A percentile compares a stretch with the other conserved stretches of the same genome.
These are phyloP conservation scores for Dicaeum eximium DNA, from an alignment of 2,113 vertebrate species.

Conservation along the genomic window DNA sequence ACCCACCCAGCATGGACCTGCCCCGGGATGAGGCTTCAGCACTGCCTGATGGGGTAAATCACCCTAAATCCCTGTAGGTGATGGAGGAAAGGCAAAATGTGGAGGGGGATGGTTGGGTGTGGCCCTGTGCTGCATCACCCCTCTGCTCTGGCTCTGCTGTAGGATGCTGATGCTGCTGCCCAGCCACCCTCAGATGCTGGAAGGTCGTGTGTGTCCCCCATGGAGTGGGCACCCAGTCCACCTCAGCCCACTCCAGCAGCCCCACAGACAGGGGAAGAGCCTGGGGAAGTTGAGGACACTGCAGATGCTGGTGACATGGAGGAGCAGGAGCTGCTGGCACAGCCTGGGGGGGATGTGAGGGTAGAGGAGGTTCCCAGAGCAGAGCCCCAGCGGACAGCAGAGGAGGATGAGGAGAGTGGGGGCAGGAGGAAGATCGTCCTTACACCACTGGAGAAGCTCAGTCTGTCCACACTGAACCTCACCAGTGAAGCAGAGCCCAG, in stretches of 20 bases:
- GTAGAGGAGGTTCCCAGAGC: background rate
- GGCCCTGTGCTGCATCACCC: background rate
- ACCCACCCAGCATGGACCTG: background rate
- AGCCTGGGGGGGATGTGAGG: background rate
- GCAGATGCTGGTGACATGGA: background rate
- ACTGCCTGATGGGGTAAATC: background rate
- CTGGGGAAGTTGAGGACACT: background rate
- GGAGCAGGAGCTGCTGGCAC: background rate
- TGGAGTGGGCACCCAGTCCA: background rate
- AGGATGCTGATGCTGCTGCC: background rate
- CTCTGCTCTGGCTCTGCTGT: background rate
- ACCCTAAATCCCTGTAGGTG: background rate
- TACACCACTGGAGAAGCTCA: constrained; percentile 73
- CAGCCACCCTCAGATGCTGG: accelerated
- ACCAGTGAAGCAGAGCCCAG: constrained; percentile 62
- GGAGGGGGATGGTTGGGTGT: background rate
- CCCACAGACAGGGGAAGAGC: background rate
- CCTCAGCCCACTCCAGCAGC: background rate
- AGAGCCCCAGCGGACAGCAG: accelerated
- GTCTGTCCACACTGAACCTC: constrained; percentile 78
- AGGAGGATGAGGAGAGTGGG: background rate
- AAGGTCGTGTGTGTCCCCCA: background rate
- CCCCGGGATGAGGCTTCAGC: accelerated
- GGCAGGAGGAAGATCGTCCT: constrained; percentile 64
- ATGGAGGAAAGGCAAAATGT: background rate